Base-by-base conservation (phyloP, 2,797 vertebrate species). In the Acipenser oxyrinchus region DNA sequence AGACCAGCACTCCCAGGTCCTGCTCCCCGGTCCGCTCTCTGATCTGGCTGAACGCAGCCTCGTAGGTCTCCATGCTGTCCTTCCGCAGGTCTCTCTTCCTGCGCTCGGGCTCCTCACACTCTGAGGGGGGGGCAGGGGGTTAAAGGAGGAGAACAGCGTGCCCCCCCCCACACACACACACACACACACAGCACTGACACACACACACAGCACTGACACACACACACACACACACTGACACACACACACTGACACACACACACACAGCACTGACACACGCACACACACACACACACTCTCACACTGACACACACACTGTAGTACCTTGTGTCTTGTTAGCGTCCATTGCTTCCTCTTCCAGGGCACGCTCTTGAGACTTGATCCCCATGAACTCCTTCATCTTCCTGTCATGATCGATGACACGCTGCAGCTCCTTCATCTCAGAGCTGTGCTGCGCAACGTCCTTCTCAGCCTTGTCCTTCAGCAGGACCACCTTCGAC, bases 381-480 rank as follows among this genome's bases (percentile, higher is more conserved):
- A 78, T 82, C 62, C 71, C 83, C 83, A 94, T 89, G 71, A 95
- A 95, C 23, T 85, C 80, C 73, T 90, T 90, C 60, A 94, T 80
- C 51, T 69, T 78, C 7, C 76, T 85, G 67, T 95, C 87, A 7
- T 93, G 90, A 37, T 87, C 84, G 1, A 93, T 87, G 60, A 91
- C 74, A 63, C 90, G 86, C 66, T 88, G 86, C 71, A 93, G 74
- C 69, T 88, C 85, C 81, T 91, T 92, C 69, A 84, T 81, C 73
- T 95, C 91, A 0, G 76, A 60, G 0, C 82, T 82, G 69, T 87
- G 87, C 73, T 93, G 92, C 1, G 68, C 75, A 48, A 87, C 72
- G 65, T 94, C 93, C 77, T 92, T 93, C 68, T 83, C 83, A 0
- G 85, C 88, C 62, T 91, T 90, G 74, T 94, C 93, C 75, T 71